Evolutionary conservation across 2,113 vertebrate genomes (phyloP).

Genomic region (Mustela lutreola): DNA sequence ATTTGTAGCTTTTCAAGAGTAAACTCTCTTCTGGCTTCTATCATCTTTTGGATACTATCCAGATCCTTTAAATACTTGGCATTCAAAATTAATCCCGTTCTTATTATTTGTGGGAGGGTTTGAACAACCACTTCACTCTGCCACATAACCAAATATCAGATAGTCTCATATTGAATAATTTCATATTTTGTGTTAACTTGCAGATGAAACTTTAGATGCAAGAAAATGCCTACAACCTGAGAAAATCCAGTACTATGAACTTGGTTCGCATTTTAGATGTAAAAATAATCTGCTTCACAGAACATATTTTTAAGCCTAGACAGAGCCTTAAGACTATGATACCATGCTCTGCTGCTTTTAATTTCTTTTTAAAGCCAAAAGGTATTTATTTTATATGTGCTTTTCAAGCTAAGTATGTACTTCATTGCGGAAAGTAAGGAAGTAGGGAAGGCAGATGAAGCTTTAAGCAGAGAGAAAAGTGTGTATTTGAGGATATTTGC

Average conservation of each 20-base stretch:
- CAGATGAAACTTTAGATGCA: background rate
- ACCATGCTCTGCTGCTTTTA: constrained; percentile 34
- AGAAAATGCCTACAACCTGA: constrained; percentile 4
- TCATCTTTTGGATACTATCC: background rate
- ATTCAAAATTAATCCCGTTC: constrained; percentile 1
- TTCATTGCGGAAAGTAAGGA: background rate
- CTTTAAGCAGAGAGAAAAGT: background rate
- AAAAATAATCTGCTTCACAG: constrained; percentile 25
- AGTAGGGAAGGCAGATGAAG: background rate
- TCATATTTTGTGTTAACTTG: background rate
- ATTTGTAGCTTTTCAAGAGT: background rate
- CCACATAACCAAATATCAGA: background rate
- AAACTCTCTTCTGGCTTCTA: background rate
- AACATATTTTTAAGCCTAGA: constrained; percentile 4
- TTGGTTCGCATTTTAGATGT: constrained; percentile 10
- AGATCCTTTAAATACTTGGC: background rate
- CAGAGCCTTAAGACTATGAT: constrained; percentile 1
- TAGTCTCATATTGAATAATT: background rate
- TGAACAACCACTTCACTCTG: background rate
- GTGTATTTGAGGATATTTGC: background rate
- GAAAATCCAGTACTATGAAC: background rate
- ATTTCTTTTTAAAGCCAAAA: constrained; percentile 40
- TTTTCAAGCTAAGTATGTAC: constrained; percentile 40
- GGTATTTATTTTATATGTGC: constrained; percentile 29
- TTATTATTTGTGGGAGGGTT: background rate